Percentiles rank a stretch among this genome's conserved stretches.
Conservation (phyloP, 2,888 invertebrate species). For the Oscheius onirici region DNA sequence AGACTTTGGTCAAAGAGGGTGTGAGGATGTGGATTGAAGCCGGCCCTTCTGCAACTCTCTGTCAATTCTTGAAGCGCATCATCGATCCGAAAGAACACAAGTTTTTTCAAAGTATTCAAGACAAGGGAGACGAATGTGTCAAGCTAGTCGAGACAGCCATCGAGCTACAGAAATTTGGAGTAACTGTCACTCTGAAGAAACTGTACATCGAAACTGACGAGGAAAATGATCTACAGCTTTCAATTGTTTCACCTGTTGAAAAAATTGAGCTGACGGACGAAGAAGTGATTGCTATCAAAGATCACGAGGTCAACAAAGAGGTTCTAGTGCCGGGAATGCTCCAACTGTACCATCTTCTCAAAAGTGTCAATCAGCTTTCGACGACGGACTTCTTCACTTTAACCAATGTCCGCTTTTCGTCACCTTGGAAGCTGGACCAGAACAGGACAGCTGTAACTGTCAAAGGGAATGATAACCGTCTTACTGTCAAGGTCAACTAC, state of each 20-base stretch:
- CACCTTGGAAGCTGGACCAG: constrained; percentile 12
- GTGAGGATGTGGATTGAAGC: constrained; percentile 58
- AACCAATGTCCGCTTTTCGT: constrained; percentile 1
- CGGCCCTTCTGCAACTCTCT: constrained; percentile 51
- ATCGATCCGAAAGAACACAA: constrained; percentile 38
- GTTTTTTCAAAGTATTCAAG: constrained; percentile 47
- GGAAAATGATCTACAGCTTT: not conserved
- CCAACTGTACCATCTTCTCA: constrained; percentile 40
- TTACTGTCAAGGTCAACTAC: not conserved
- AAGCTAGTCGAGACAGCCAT: constrained; percentile 44
- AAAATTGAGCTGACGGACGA: constrained; percentile 17
- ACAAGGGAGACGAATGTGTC: constrained; percentile 45
- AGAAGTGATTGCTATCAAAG: constrained; percentile 40
- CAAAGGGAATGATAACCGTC: not conserved
- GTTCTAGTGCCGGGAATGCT: constrained; percentile 55
- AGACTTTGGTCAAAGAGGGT: constrained; percentile 38
- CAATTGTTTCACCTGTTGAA: not conserved
- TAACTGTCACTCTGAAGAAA: constrained; percentile 33
- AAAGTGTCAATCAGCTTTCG: constrained; percentile 3
- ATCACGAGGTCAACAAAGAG: constrained; percentile 47
- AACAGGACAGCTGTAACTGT: not conserved
- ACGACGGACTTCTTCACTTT: constrained; percentile 20
- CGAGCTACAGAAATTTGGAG: constrained; percentile 45
- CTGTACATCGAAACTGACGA: constrained; percentile 34
- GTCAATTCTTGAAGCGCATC: constrained; percentile 50